These are phyloP conservation scores for Phyllopteryx taeniolatus DNA, from an alignment of 2,113 vertebrate genomes.

Conservation along the genomic window DNA sequence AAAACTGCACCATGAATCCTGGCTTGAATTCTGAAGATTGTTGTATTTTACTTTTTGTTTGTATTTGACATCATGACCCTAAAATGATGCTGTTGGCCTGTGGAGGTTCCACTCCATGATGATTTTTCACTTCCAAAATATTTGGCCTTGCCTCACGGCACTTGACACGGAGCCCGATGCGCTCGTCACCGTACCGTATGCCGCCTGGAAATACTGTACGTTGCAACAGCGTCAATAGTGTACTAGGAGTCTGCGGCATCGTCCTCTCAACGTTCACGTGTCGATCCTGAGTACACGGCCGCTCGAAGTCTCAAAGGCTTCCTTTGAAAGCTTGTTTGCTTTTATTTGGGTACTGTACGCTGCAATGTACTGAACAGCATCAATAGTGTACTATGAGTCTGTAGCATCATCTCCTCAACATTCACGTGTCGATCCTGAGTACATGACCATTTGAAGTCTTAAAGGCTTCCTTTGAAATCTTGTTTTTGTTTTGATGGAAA, in stretches of 20 bases:
- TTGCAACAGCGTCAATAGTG: neutral
- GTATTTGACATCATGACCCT: no score
- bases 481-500: neutral
- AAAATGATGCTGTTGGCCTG: no score
- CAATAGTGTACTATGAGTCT: neutral
- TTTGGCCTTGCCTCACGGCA: no score
- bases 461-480: neutral
- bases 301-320: neutral
- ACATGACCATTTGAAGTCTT: neutral
- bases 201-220: neutral
- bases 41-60: no score
- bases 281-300: neutral
- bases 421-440: neutral
- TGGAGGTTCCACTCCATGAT: no score
- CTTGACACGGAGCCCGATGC: no score
- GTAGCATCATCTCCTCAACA: neutral
- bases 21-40: no score
- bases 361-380: no score
- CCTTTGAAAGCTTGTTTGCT: neutral
- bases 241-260: neutral
- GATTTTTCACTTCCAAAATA: no score
- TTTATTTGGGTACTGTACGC: neutral
- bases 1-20: no score
- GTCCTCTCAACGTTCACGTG: neutral
- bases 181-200: neutral